Conservation (phyloP, 2,888 invertebrate genomes). For the Pseudococcus viburni region DNA sequence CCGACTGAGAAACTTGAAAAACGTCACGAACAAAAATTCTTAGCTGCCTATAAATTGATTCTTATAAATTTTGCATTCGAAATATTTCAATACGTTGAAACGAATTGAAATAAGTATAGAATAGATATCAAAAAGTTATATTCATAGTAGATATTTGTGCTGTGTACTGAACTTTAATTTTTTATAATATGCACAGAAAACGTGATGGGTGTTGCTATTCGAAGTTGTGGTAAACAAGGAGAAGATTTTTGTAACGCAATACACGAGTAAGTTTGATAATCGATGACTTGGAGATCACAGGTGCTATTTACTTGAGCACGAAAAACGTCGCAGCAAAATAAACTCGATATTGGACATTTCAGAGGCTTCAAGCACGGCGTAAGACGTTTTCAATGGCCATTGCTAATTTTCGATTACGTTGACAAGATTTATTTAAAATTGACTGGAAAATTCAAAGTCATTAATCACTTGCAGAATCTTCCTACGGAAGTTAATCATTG, state of each 20-base stretch:
- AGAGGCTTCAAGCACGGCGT: background rate
- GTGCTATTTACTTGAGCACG: background rate
- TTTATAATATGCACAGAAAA: background rate
- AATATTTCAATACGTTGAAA: too few relatives aligned
- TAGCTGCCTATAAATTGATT: too few relatives aligned
- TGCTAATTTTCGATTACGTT: background rate
- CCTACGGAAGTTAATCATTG: background rate
- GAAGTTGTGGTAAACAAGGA: background rate
- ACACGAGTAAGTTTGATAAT: background rate
- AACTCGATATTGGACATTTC: background rate
- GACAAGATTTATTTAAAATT: background rate
- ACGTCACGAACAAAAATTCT: too few relatives aligned
- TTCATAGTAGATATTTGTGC: too few relatives aligned
- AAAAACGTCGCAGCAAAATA: background rate
- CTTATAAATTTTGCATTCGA: too few relatives aligned
- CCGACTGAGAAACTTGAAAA: too few relatives aligned
- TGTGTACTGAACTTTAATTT: too few relatives aligned
- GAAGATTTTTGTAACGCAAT: background rate
- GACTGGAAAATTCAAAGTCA: background rate
- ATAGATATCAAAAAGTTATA: too few relatives aligned
- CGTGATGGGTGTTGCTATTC: background rate
- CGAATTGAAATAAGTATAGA: too few relatives aligned
- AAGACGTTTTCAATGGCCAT: background rate
- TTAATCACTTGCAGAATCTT: background rate
- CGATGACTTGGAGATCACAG: background rate